Evolutionary conservation across 2,888 invertebrate genomes (phyloP).

Genomic region (Melanchra persicariae): DNA sequence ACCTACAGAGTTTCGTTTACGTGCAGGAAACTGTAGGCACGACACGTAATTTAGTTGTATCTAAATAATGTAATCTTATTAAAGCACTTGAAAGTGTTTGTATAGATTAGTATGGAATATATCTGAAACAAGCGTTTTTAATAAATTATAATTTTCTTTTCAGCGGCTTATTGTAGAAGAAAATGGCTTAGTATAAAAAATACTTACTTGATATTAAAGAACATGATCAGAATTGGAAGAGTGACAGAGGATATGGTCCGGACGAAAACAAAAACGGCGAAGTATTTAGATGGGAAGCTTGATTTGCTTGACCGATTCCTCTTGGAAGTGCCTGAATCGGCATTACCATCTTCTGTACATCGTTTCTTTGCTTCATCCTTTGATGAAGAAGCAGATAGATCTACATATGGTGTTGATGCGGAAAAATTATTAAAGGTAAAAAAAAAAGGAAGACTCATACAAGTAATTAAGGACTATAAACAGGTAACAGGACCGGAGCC

Average conservation of each 20-base stretch:
- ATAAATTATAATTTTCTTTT: slow-evolving; percentile 26
- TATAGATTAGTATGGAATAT: neutral
- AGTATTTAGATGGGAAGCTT: slow-evolving; percentile 44
- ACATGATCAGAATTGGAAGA: slow-evolving; percentile 12
- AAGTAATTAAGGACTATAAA: slow-evolving; percentile 16
- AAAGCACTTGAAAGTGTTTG: neutral
- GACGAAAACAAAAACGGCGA: slow-evolving; percentile 7
- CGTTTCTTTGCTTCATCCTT: slow-evolving; percentile 12
- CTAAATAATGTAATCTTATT: neutral
- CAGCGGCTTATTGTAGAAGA: slow-evolving; percentile 10
- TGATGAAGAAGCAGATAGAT: neutral
- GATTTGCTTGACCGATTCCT: slow-evolving; percentile 39
- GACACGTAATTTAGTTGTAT: neutral
- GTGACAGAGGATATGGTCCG: slow-evolving; percentile 16
- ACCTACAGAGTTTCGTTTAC: no score
- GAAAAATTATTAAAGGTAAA: slow-evolving; percentile 24
- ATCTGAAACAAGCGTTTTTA: slow-evolving; percentile 3
- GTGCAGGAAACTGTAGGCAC: neutral
- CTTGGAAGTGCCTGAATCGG: neutral
- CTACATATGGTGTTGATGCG: neutral
- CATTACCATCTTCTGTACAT: slow-evolving; percentile 7
- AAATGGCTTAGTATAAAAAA: slow-evolving; percentile 23
- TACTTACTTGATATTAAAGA: slow-evolving; percentile 34
- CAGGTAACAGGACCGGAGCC: slow-evolving; percentile 8
- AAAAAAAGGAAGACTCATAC: slow-evolving; percentile 2